Evolutionary conservation across 1,140 invertebrate genomes (phyloP), one percentile per base, ranked within the genome.

Genomic region (Temnothorax nylanderi): DNA sequence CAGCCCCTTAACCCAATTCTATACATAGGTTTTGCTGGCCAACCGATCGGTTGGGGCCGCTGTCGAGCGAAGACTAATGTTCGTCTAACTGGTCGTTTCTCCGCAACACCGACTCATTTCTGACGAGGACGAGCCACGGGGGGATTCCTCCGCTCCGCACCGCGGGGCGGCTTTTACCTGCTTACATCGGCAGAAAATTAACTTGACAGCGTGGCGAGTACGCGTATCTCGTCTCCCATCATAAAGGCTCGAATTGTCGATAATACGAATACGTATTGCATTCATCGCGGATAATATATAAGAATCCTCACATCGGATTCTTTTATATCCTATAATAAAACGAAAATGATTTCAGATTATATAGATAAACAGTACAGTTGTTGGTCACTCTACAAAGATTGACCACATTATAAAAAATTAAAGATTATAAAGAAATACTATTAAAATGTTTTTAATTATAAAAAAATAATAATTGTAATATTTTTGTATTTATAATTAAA

Each of bases 21-120:
- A 26, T 26, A 41, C 74, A 74, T 82, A 49, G 75, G 72, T 76
- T 87, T 88, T 86, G 84, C 44, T 0, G 80, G 60, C 69, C 58
- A 44, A 74, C 77, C 78, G 32, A 47, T 16, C 62, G 21, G 26
- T 1, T 26, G 26, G 26, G 65, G 69, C 54, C 74, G 58, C 69
- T 75, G 84, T 88, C 75, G 75, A 86, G 54, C 49, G 56, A 86
- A 80, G 87, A 88, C 87, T 86, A 88, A 88, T 86, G 75, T 74
- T 51, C 84, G 18, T 87, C 85, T 87, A 87, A 84, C 78, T 81
- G 67, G 16, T 71, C 78, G 82, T 64, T 88, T 87, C 80, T 65
- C 51, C 67, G 51, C 67, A 65, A 67, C 71, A 62, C 51, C 16
- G 65, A 44, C 77, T 76, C 72, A 78, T 62, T 86, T 72, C 41